Conservation (phyloP, 2,797 vertebrate genomes). For the Halcyon leucocephala region DNA sequence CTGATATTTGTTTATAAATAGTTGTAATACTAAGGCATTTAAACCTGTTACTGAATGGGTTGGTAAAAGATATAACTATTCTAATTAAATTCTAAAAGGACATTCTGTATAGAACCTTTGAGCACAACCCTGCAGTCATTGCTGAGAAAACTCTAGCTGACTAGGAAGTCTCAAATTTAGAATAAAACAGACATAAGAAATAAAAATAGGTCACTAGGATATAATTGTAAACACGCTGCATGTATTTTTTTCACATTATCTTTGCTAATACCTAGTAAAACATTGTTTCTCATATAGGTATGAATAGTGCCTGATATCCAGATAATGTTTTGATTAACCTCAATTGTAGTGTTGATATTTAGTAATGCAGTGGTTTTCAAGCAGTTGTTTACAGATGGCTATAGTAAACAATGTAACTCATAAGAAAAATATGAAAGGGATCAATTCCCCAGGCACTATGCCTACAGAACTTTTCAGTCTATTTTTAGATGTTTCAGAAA, state of each 20-base stretch:
- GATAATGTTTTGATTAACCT: not conserved
- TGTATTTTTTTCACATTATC: not conserved
- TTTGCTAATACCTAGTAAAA: not conserved
- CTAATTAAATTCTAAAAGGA: not conserved
- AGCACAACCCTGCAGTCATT: not conserved
- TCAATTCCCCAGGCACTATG: not conserved
- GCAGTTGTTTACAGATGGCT: not conserved
- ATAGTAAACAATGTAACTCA: not conserved
- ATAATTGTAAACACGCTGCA: not conserved
- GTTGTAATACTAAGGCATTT: not conserved
- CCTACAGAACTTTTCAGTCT: not conserved
- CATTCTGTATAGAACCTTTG: not conserved
- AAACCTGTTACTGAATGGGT: not conserved
- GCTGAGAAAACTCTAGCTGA: conserved; percentile 5
- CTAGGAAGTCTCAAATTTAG: conserved; percentile 8
- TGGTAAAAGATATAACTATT: not conserved
- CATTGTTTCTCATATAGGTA: not conserved
- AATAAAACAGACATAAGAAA: not conserved
- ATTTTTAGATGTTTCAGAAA: conserved; percentile 21
- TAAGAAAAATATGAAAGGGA: not conserved
- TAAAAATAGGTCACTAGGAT: conserved; percentile 44
- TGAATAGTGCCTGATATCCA: not conserved
- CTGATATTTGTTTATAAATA: not conserved
- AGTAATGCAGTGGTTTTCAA: not conserved
- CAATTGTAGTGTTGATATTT: not conserved